These are phyloP conservation scores for Blastobasis lacticolella DNA, from an alignment of 2,888 invertebrate genomes.

Conservation along the genomic window DNA sequence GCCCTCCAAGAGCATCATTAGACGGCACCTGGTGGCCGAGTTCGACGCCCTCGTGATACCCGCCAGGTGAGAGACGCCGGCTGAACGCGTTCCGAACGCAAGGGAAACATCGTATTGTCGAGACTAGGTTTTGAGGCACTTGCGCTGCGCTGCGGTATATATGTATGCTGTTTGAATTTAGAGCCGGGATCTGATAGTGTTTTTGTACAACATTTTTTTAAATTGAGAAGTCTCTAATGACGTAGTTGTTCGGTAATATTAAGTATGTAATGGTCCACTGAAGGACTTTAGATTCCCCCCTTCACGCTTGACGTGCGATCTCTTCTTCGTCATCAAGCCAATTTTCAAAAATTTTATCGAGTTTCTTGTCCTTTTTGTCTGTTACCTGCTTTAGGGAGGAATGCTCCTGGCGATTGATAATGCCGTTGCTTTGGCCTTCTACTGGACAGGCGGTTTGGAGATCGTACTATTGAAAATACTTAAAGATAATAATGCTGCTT, in stretches of 20 bases:
- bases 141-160: neutral
- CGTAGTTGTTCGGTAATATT: neutral
- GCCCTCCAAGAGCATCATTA: slow-evolving; percentile 92
- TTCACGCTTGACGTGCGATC: neutral
- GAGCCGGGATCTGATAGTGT: neutral
- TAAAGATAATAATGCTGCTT: no score
- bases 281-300: no score
- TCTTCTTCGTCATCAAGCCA: neutral
- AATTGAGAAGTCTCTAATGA: neutral
- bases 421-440: no score
- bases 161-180: neutral
- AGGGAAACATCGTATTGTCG: slow-evolving; percentile 39
- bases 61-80: slow-evolving; percentile 80
- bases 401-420: no score
- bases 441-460: no score
- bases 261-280: no score
- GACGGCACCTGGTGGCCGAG: slow-evolving; percentile 92
- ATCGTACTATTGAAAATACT: no score
- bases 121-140: neutral
- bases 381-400: no score
- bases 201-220: neutral
- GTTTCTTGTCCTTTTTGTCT: neutral
- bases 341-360: neutral
- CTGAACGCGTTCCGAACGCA: slow-evolving; percentile 1
- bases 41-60: slow-evolving; percentile 92